A percentile compares a stretch with the other conserved stretches of the same genome.
Conservation (phyloP, 2,113 vertebrate genomes). For the Notiomystis cincta region DNA sequence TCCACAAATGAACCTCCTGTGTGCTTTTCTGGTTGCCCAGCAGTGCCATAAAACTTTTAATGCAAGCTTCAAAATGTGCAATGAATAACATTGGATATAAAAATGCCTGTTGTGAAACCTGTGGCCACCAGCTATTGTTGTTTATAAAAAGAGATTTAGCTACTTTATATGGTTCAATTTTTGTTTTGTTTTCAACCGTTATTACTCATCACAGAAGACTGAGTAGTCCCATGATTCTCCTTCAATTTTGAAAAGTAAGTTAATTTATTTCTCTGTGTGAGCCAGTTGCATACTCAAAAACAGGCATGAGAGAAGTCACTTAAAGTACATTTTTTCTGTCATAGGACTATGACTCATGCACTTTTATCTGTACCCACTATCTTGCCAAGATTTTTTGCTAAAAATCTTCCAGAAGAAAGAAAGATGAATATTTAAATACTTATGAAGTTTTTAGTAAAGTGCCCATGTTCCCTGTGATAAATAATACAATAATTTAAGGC, state of each 20-base stretch:
- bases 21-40: neutral
- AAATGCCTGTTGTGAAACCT: neutral
- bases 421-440: neutral
- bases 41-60: neutral
- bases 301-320: neutral
- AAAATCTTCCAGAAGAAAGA: neutral
- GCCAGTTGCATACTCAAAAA: neutral
- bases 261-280: neutral
- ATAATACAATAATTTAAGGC: neutral
- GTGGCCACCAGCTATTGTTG: neutral
- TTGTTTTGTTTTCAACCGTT: neutral
- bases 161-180: neutral
- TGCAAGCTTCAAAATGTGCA: neutral
- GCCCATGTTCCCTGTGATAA: neutral
- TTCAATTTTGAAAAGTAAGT: neutral
- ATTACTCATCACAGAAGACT: neutral
- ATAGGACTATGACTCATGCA: neutral
- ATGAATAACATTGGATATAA: neutral
- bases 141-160: neutral
- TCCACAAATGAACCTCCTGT: neutral
- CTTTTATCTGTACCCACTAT: neutral
- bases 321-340: neutral
- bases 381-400: neutral
- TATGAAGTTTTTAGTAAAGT: neutral
- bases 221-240: neutral